These are phyloP conservation scores for Thalpophila matura DNA, from an alignment of 2,888 invertebrate species.

Conservation along the genomic window DNA sequence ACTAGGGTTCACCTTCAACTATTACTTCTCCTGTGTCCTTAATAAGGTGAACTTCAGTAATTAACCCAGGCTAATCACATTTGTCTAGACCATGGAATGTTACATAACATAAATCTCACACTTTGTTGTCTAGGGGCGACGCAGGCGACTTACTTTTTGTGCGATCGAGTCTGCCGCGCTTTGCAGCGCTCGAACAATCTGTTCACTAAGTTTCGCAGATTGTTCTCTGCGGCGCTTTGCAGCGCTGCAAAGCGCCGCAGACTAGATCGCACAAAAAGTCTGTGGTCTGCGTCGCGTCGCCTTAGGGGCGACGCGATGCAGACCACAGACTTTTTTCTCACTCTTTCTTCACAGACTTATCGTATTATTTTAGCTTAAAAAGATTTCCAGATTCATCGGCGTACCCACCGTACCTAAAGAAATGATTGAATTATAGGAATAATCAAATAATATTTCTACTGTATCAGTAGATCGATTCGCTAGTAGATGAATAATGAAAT, in stretches of 20 bases:
- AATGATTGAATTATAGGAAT: slow-evolving; percentile 23
- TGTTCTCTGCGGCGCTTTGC: too few relatives aligned
- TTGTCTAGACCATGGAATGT: slow-evolving; percentile 11
- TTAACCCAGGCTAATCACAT: slow-evolving; percentile 23
- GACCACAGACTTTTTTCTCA: too few relatives aligned
- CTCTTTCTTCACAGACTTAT: too few relatives aligned
- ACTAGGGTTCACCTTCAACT: slow-evolving; percentile 12
- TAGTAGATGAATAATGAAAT: slow-evolving; percentile 31
- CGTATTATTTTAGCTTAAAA: slow-evolving; percentile 10
- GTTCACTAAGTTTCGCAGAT: too few relatives aligned
- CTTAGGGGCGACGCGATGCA: too few relatives aligned
- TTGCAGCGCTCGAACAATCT: too few relatives aligned
- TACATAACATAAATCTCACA: slow-evolving; percentile 20
- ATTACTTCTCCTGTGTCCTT: slow-evolving; percentile 6
- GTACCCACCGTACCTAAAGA: too few relatives aligned
- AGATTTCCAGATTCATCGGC: slow-evolving; percentile 9
- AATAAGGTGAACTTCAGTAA: slow-evolving; percentile 33
- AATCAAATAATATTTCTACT: slow-evolving; percentile 20
- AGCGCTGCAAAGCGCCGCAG: too few relatives aligned
- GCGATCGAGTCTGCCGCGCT: too few relatives aligned
- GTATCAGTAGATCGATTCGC: slow-evolving; percentile 24
- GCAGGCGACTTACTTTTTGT: too few relatives aligned
- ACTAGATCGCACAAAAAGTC: too few relatives aligned
- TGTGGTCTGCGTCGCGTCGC: too few relatives aligned
- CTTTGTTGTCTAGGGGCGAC: background rate